Evolutionary conservation across 1,140 invertebrate genomes (phyloP), one percentile per base, ranked within the genome.

Genomic region (Hyphantria cunea): DNA sequence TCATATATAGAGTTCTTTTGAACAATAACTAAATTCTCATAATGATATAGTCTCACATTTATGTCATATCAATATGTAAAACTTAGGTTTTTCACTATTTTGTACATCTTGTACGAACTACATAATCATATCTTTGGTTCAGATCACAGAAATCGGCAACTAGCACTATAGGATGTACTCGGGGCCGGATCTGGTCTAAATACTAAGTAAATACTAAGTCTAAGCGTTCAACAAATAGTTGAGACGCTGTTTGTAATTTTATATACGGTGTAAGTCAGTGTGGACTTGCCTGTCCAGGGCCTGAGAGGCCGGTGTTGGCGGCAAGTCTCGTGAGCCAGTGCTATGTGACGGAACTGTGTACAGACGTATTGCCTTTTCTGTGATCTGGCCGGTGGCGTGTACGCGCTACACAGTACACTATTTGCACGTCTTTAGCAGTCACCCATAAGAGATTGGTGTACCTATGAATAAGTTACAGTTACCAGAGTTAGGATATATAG

Each of bases 1-100:
- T 87, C 83, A 83, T 86, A 76, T 81, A 66, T 82, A 88, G 71
- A 74, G 86, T 89, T 89, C 86, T 89, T 89, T 89, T 89, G 86
- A 89, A 89, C 86, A 67, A 74, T 80, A 80, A 85, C 77, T 62
- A 73, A 80, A 82, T 83, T 83, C 84, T 89, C 80, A 62, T 56
- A 64, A 62, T 55, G 55, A 42, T 56, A 79, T 84, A 83, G 84
- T 84, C 76, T 82, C 78, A 84, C 72, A 74, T 75, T 82, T 82
- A 84, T 64, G 77, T 86, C 86, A 90, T 89, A 89, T 89, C 86
- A 82, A 80, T 79, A 80, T 86, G 74, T 78, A 81, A 80, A 78
- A 78, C 75, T 73, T 74, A 73, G 74, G 74, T 81, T 82, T 84
- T 60, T 62, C 41, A 68, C 39, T 63, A 60, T 66, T 52, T 66